Base-by-base conservation (phyloP, 2,888 invertebrate species). In the Seira musarum region DNA sequence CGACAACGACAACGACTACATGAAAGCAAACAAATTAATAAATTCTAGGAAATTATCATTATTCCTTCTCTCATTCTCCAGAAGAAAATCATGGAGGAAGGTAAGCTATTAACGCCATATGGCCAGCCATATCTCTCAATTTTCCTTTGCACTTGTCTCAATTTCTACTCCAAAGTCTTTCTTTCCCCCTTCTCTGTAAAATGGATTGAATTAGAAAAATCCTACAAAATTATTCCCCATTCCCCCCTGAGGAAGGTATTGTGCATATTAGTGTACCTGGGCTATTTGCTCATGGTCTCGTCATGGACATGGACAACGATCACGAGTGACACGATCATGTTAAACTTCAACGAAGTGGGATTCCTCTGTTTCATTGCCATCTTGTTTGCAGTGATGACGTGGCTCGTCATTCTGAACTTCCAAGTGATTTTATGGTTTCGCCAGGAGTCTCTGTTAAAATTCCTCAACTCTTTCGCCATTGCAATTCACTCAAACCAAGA, bases 101-200 rank as follows among this genome's bases (percentile, higher is more conserved):
- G n/a, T n/a, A n/a, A n/a, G n/a, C n/a, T n/a, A n/a, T n/a, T n/a
- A n/a, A n/a, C n/a, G n/a, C n/a, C n/a, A n/a, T n/a, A n/a, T n/a
- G n/a, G n/a, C n/a, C n/a, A n/a, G n/a, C n/a, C n/a, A n/a, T n/a
- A n/a, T n/a, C n/a, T n/a, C n/a, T n/a, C n/a, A n/a, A n/a, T n/a
- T n/a, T n/a, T n/a, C n/a, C n/a, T n/a, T n/a, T n/a, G n/a, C n/a
- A n/a, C n/a, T n/a, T n/a, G n/a, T 40, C 13, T 40, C 40, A 63
- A 53, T 25, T 49, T 68, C 6, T 68, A 24, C 24, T 68, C 68
- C 22, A 53, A 68, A 1, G 15, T 53, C 1, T 53, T 8, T 17
- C 53, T 68, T 15, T 1, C 53, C 17, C 68, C 68, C 15, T 68
- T 68, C 25, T 1, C 24, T 6, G 49, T 68, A n/a, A 68, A 68